A percentile compares a stretch with the other conserved stretches of the same genome.
Evolutionary conservation across 2,888 invertebrate genomes (phyloP).

Genomic region (Apodemia hepburni): DNA sequence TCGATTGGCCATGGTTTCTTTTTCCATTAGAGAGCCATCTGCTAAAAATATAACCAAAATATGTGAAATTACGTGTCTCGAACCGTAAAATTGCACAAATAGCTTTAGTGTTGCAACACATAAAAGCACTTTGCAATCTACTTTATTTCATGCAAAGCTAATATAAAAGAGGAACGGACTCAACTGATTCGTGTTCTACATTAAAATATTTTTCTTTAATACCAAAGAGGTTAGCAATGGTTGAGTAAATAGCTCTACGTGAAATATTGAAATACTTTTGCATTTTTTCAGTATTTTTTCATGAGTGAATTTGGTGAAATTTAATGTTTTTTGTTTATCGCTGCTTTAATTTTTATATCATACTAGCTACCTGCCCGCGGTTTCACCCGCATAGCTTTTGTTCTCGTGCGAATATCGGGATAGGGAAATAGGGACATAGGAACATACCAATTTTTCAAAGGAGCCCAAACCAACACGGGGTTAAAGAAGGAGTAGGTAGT

Average conservation of each 20-base stretch:
- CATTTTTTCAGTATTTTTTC: neutral
- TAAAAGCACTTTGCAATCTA: conserved; percentile 1
- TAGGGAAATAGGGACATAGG: too few species aligned
- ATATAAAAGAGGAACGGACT: neutral
- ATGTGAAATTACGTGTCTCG: neutral
- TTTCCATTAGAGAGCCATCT: too few species aligned
- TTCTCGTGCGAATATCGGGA: too few species aligned
- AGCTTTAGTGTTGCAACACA: neutral
- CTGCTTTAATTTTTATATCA: too few species aligned
- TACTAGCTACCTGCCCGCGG: too few species aligned
- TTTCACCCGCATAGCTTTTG: too few species aligned
- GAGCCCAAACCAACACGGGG: too few species aligned
- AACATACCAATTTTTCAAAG: too few species aligned
- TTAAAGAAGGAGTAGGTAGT: too few species aligned
- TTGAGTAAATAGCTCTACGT: conserved; percentile 4
- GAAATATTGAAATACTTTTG: neutral
- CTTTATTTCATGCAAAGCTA: conserved; percentile 8
- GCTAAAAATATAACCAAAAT: conserved; percentile 3
- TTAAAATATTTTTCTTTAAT: conserved; percentile 14
- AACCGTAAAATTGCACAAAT: neutral
- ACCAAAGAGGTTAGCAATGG: conserved; percentile 12
- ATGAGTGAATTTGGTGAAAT: neutral
- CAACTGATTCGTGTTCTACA: conserved; percentile 10
- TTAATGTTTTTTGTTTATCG: neutral
- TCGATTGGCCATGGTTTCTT: too few species aligned